These are phyloP conservation scores for Triplophysa yarkandensis DNA, from an alignment of 2,797 vertebrate genomes.

Conservation along the genomic window DNA sequence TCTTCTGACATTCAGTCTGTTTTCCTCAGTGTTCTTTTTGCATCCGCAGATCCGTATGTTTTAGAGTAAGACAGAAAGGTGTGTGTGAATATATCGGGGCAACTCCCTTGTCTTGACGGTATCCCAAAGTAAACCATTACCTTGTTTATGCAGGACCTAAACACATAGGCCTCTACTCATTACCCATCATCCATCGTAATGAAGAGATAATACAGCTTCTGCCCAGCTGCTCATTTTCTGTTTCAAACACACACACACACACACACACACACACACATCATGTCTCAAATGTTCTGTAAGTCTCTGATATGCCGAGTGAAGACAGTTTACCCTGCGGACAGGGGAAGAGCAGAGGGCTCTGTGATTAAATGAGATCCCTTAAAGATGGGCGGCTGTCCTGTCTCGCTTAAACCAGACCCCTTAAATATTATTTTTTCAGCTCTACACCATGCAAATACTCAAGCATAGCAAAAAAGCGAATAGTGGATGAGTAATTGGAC, in stretches of 20 bases:
- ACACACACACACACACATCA: slow-evolving; percentile 15
- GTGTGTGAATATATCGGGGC: slow-evolving; percentile 3
- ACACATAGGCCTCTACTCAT: slow-evolving; percentile 57
- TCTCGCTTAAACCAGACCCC: background rate
- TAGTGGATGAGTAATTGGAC: background rate
- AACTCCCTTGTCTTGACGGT: background rate
- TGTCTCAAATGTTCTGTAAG: slow-evolving; percentile 7
- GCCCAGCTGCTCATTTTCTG: slow-evolving; percentile 34
- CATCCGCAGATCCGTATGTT: background rate
- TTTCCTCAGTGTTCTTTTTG: background rate
- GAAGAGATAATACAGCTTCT: slow-evolving; percentile 56
- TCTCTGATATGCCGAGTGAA: slow-evolving; percentile 11
- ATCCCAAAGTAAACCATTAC: slow-evolving; percentile 18
- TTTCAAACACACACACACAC: background rate
- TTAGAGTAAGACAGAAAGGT: background rate
- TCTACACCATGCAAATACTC: slow-evolving; percentile 7
- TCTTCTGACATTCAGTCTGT: background rate
- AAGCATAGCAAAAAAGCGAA: background rate
- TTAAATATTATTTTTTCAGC: slow-evolving; percentile 4
- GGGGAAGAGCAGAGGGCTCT: slow-evolving; percentile 23
- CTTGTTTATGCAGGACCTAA: background rate
- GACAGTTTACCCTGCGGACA: slow-evolving; percentile 34
- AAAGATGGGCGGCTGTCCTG: background rate
- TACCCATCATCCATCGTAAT: slow-evolving; percentile 61
- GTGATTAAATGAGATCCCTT: slow-evolving; percentile 29